Conservation (phyloP, 2,797 vertebrate species). For the Benthosema pterotum region DNA sequence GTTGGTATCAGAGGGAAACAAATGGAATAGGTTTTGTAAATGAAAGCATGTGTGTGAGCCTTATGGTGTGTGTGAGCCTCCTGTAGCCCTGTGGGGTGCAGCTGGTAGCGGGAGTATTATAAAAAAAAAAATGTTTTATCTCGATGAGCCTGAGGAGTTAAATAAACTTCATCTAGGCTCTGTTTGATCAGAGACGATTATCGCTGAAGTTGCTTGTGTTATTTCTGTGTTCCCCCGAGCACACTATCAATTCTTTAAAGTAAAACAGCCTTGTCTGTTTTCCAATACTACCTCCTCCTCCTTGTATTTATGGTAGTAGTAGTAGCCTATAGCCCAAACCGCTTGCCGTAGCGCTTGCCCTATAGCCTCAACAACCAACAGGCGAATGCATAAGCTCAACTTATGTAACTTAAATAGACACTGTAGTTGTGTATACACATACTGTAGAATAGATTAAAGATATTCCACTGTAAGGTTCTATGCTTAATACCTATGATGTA, state of each 20-base stretch:
- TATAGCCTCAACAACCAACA: no score
- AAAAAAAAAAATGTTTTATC: constrained; percentile 73
- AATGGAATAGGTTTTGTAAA: constrained; percentile 59
- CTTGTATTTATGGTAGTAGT: no score
- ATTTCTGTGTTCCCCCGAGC: constrained; percentile 21
- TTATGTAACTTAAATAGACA: no score
- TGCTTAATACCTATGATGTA: no score
- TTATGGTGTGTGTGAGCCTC: constrained; percentile 74
- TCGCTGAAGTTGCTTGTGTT: constrained; percentile 38
- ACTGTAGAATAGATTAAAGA: no score
- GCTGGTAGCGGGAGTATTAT: constrained; percentile 54
- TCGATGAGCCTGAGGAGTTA: constrained; percentile 82
- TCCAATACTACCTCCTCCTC: no score
- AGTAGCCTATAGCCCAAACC: no score
- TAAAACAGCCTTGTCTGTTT: constrained; percentile 19
- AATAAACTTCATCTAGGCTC: constrained; percentile 77
- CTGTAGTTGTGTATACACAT: no score
- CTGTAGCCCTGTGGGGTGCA: constrained; percentile 69
- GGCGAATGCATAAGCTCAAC: no score
- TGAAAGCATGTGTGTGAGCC: constrained; percentile 58
- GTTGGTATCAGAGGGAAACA: constrained; percentile 56
- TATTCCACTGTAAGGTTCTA: no score
- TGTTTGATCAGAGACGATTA: constrained; percentile 69
- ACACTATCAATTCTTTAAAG: constrained; percentile 54
- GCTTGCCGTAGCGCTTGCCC: no score